phyloP scores from a whole-genome alignment of 2,797 vertebrate genomes.

The Pseudotriccus pelzelni region DNA sequence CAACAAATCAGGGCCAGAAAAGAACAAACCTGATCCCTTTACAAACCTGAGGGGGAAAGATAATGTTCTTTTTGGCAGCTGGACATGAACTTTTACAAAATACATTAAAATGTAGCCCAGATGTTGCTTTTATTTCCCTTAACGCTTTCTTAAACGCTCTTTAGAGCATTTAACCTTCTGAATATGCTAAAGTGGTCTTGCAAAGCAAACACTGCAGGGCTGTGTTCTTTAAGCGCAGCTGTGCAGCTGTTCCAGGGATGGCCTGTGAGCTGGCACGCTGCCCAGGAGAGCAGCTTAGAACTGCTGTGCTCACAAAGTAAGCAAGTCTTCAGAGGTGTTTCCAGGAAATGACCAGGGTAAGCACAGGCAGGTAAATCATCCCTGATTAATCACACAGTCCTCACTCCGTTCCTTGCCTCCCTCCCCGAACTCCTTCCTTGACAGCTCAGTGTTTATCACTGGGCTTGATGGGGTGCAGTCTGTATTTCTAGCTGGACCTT shows the following conservation, averaged over 20 bases:
- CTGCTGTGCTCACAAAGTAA: neutral
- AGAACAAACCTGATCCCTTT: neutral
- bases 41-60: neutral
- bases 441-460: neutral
- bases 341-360: neutral
- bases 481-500: neutral
- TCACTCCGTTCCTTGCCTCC: neutral
- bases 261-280: neutral
- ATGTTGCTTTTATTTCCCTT: neutral
- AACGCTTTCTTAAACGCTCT: neutral
- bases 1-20: neutral
- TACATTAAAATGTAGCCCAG: neutral
- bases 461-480: neutral
- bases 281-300: neutral
- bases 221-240: neutral
- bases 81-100: neutral
- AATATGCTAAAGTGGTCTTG: neutral
- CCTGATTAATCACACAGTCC: neutral
- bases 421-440: neutral
- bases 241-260: neutral
- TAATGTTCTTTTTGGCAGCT: neutral
- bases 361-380: neutral
- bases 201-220: neutral
- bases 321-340: fast-evolving
- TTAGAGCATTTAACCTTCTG: neutral